Base-by-base conservation (phyloP, 2,113 vertebrate genomes). In the Micronisus gabar region DNA sequence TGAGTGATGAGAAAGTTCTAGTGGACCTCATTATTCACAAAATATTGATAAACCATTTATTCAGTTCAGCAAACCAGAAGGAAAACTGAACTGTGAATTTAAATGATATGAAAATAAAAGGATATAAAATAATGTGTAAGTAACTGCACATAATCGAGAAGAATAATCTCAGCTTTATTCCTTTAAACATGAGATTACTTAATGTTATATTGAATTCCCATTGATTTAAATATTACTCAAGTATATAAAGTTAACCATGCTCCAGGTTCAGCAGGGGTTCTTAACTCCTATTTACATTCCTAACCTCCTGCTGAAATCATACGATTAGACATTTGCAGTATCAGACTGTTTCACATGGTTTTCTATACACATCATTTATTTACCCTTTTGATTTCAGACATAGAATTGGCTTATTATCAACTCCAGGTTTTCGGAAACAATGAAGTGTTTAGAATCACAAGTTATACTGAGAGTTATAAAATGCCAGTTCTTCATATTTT, bases 181-280 rank as follows among this genome's bases (percentile, higher is more conserved):
- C 48, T 83, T 93, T 92, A 86, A 88, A 83, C 21, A 52, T n/a
- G 56, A 72, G 61, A 75, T 85, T 87, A 52, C 15, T 87, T 94
- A 87, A 75, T 72, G 32, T 40, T 89, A 26, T 68, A 82, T 87
- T 87, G 56, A 81, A 81, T 91, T 91, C 30, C 25, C n/a, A 70
- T 93, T 45, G 13, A 89, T 84, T 73, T 93, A 87, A 81, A 43
- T 79, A 74, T 79, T 74, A n/a, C 43, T 67, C 72, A 59, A 88
- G 32, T 74, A 59, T 32, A 79, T 63, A 25, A 89, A 86, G 36
- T 91, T 87, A 96, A 45, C 62, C 36, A 5, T 10, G 30, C 52
- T 96, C 18, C 47, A 84, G 68, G 65, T 96, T 91, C 91, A 87
- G 94, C 68, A 62, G 83, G 80, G 26, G 32, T 78, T 89, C 86